These are phyloP conservation scores for Corydoras sp. DNA, from an alignment of 2,113 vertebrate species.

Conservation along the genomic window DNA sequence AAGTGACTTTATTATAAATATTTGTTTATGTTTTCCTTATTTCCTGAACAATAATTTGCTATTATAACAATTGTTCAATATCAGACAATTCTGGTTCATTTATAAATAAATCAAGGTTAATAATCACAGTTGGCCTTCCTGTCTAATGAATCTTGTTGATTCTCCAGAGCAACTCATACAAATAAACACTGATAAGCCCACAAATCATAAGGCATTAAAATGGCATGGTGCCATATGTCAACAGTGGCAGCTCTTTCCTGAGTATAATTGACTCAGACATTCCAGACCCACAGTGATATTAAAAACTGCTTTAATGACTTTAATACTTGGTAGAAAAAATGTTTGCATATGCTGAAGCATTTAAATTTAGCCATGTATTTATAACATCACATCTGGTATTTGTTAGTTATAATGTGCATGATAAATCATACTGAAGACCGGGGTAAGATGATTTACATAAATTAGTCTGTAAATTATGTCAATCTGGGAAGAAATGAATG, in stretches of 20 bases:
- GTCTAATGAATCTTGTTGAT: neutral
- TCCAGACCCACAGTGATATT: neutral
- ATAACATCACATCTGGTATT: slow-evolving; percentile 12
- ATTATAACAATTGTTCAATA: no score
- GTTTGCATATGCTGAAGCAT: neutral
- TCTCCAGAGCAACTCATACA: neutral
- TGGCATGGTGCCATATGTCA: slow-evolving; percentile 15
- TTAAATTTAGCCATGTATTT: slow-evolving; percentile 2
- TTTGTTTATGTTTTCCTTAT: no score
- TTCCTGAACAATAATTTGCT: no score
- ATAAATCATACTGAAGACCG: slow-evolving; percentile 1
- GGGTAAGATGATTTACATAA: neutral
- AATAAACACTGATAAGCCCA: slow-evolving; percentile 5
- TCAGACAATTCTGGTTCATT: no score
- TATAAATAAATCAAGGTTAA: neutral
- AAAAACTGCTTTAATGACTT: neutral
- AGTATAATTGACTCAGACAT: slow-evolving; percentile 1
- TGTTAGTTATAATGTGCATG: neutral
- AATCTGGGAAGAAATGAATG: neutral
- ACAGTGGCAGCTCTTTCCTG: neutral
- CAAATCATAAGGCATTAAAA: slow-evolving; percentile 18
- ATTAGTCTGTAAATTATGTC: neutral
- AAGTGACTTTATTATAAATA: no score
- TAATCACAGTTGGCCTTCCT: neutral
- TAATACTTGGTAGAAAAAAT: neutral